Base-by-base conservation (phyloP, 2,888 invertebrate genomes). In the Drosophila birchii region DNA sequence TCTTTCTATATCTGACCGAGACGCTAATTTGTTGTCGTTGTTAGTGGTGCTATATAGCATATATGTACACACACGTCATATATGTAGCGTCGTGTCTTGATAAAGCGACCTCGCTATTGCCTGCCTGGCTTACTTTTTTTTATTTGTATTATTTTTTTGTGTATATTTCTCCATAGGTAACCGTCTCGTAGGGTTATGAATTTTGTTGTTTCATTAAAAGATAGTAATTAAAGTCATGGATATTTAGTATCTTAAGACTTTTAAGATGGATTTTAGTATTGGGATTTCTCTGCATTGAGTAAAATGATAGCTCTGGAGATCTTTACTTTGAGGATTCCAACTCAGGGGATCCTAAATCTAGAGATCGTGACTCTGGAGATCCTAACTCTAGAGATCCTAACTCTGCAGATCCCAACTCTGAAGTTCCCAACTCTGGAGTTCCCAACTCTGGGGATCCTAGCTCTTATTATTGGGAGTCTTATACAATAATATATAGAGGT, bases 51-150 rank as follows among this genome's bases (percentile, higher is more conserved):
- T 59, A 60, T 60, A 60, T 38, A 18, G 26, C 53, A 36, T 53
- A 34, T 53, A 29, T 23, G n/a, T n/a, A 38, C 14, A 43, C 14
- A 43, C n/a, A 8, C 49, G 34, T 54, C 47, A 32, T 60, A 20
- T 55, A 60, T 8, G 29, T 34, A 34, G 58, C 70, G 61, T 66
- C 49, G 70, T 64, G 36, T 71, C 66, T 49, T 47, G 70, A 69
- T 66, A 72, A 68, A 54, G 70, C 81, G 86, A 80, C 86, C 80
- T 83, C 87, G 78, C 66, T 82, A 81, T 81, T 81, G 81, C 81
- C 47, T 78, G 61, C 34, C 34, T 51, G 20, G 51, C 51, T 53
- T 36, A 53, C 23, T 49, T 61, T 41, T 61, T 41, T 56, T 47
- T 63, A 53, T 38, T 53, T 55, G 36, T 29, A 29, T 55, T 44